phyloP scores from a whole-genome alignment of 2,797 vertebrate species.

The Spinus pinus region DNA sequence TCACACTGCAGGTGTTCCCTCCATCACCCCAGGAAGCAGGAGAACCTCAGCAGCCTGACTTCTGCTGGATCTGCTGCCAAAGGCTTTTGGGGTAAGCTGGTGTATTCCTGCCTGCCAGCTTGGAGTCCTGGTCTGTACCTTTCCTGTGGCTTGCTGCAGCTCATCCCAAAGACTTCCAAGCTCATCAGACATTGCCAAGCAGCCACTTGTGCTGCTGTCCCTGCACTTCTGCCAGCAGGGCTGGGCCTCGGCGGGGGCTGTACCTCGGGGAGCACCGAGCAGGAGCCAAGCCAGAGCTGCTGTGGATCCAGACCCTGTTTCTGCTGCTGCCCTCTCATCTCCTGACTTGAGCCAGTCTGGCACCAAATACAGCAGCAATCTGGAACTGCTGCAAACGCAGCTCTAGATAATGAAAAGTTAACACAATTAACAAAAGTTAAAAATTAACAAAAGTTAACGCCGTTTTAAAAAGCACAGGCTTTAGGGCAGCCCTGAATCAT shows the following conservation, averaged over 20 bases:
- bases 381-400: neutral
- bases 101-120: neutral
- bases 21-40: neutral
- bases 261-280: neutral
- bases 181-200: neutral
- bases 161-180: neutral
- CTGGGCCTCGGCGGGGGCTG: neutral
- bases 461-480: neutral
- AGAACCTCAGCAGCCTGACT: neutral
- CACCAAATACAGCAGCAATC: rapidly evolving
- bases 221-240: neutral
- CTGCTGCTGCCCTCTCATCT: neutral
- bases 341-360: neutral
- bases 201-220: rapidly evolving
- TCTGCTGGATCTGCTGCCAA: neutral
- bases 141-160: neutral
- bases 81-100: neutral
- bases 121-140: neutral
- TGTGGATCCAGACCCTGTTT: neutral
- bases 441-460: neutral
- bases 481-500: neutral
- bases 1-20: neutral
- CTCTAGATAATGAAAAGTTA: neutral
- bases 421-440: neutral
- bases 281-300: neutral